A percentile compares a stretch with the other conserved stretches of the same genome.
Evolutionary conservation across 2,797 vertebrate genomes (phyloP).

Genomic region (Labroides dimidiatus): DNA sequence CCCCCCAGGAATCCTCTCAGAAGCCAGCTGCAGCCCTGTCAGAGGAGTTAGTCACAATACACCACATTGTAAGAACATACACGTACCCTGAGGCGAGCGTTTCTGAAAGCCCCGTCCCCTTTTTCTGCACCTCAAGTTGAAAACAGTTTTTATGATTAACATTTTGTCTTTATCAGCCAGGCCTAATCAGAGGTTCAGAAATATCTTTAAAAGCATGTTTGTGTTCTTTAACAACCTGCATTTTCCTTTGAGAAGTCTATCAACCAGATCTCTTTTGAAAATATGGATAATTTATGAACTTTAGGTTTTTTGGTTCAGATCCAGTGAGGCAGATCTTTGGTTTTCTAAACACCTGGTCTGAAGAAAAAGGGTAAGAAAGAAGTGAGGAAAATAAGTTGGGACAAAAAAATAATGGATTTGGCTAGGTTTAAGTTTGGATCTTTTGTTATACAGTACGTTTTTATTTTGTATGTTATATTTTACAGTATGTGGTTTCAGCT

Average conservation of each 20-base stretch:
- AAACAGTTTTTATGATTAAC: constrained; percentile 21
- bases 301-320: constrained; percentile 18
- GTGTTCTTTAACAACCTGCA: not conserved
- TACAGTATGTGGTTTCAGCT: constrained; percentile 29
- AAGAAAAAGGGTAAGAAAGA: not conserved
- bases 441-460: constrained; percentile 46
- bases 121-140: constrained; percentile 12
- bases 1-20: constrained; percentile 61
- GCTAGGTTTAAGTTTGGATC: constrained; percentile 24
- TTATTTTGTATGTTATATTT: no score
- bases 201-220: constrained; percentile 7
- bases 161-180: no score
- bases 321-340: constrained; percentile 11
- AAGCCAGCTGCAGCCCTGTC: constrained; percentile 77
- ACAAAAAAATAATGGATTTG: constrained; percentile 57
- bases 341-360: constrained; percentile 43
- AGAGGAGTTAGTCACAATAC: constrained; percentile 71
- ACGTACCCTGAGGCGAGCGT: constrained; percentile 33
- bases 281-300: constrained; percentile 19
- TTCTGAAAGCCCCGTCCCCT: constrained; percentile 25
- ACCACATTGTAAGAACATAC: constrained; percentile 61
- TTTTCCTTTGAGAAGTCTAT: constrained; percentile 1
- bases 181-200: not conserved
- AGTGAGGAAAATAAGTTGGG: constrained; percentile 27
- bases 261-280: not conserved